Evolutionary conservation across 2,888 invertebrate genomes (phyloP).

Genomic region (Diaphora mendica): DNA sequence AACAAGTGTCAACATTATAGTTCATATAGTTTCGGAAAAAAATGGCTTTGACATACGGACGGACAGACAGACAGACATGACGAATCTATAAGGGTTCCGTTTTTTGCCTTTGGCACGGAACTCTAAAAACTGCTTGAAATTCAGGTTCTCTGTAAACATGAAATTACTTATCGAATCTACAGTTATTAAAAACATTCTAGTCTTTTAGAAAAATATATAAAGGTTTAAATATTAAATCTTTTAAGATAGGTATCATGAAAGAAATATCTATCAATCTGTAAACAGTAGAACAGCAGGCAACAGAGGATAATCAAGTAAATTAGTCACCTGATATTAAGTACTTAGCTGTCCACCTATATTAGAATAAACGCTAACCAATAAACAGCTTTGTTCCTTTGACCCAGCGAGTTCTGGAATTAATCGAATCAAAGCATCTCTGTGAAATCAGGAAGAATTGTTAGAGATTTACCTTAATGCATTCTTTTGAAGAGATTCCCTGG

Average conservation of each 20-base stretch:
- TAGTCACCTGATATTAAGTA: neutral
- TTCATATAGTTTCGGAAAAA: no score
- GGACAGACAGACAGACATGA: no score
- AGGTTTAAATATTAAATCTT: neutral
- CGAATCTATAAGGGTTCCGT: no score
- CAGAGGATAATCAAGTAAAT: neutral
- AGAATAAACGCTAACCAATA: constrained; percentile 31
- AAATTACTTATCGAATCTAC: neutral
- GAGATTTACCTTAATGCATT: constrained; percentile 41
- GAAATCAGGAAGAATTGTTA: constrained; percentile 43
- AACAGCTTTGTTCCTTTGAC: constrained; percentile 34
- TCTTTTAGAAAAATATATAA: neutral
- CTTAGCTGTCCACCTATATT: no score
- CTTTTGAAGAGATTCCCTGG: constrained; percentile 40
- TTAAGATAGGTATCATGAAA: neutral
- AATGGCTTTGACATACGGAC: no score
- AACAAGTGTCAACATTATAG: no score
- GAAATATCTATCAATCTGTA: neutral
- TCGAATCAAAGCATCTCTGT: constrained; percentile 46
- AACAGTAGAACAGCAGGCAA: no score
- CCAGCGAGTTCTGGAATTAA: constrained; percentile 52
- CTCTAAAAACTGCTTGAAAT: neutral
- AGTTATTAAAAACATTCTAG: neutral
- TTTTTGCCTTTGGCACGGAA: no score
- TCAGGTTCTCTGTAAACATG: neutral